Base-by-base conservation (phyloP, 2,797 vertebrate genomes). In the Brotula barbata region DNA sequence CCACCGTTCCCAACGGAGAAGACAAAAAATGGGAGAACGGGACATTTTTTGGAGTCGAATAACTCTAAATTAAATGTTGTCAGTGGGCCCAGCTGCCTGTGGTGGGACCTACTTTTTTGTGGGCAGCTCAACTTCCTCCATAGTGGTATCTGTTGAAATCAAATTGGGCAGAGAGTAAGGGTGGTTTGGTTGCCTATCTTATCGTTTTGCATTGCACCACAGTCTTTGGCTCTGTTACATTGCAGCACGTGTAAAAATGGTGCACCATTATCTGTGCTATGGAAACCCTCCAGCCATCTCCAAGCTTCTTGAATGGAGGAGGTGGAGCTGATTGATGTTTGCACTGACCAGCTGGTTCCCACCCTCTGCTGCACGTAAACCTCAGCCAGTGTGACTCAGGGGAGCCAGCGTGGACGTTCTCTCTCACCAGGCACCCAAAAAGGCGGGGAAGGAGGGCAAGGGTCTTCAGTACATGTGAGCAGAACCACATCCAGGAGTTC, bases 401-500 rank as follows among this genome's bases (percentile, higher is more conserved):
- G 34, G 44, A 28, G 25, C 47, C n/a, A 16, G 45, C 36, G 20
- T 12, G 19, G 25, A 39, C 36, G 5, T 48, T 25, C 22, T 50
- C 28, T 59, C 23, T 64, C 14, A 49, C 43, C 22, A 94, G 89
- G 45, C 90, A 37, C 91, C 89, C 1, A 91, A 90, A 78, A 92
- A 90, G 75, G 89, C 90, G 71, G 91, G 81, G 81, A 62, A 84
- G 15, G 91, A 92, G 62, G 79, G 77, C 91, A 58, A 93, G 90
- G 12, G 87, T 93, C 6, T 90, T 92, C 75, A 89, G 89, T 42
- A 91, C 92, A 90, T 93, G 92, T 63, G 91, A 94, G 72, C 90
- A 93, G 82, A 91, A 87, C 36, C 91, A 94, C 86, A 93, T 93
- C 57, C 90, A 92, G 71, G 91, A 93, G 78, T 93, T 93, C 77